Conservation (phyloP, 1,140 invertebrate genomes). For the Drosophila bipectinata region DNA sequence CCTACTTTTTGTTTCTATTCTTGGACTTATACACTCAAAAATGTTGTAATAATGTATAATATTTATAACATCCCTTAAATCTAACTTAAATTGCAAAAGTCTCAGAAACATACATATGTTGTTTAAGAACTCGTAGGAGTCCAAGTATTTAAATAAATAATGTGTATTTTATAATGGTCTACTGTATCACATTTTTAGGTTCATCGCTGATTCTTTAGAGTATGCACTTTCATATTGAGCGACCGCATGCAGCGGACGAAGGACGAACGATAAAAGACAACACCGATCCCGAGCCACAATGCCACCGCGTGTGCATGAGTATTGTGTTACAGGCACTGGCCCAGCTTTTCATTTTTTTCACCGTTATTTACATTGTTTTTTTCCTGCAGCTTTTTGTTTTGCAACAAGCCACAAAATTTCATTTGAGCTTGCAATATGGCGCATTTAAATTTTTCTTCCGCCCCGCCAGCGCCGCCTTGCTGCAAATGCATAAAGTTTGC, state of each 20-base stretch:
- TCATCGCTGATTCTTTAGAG: conserved; percentile 39
- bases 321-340: conserved; percentile 40
- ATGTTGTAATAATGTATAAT: too few relatives aligned
- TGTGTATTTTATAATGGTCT: too few relatives aligned
- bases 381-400: conserved; percentile 46
- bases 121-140: too few relatives aligned
- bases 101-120: background rate
- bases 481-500: conserved; percentile 36
- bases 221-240: conserved; percentile 68
- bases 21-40: background rate
- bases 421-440: conserved; percentile 77
- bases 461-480: background rate
- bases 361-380: conserved; percentile 18
- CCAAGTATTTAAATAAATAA: too few relatives aligned
- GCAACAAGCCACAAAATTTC: conserved; percentile 77
- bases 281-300: conserved; percentile 55
- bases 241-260: conserved; percentile 66
- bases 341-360: conserved; percentile 17
- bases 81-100: background rate
- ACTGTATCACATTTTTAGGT: background rate
- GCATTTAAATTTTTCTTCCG: conserved; percentile 62
- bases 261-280: conserved; percentile 45
- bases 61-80: background rate
- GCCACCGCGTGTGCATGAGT: conserved; percentile 49
- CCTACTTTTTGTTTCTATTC: background rate